Conservation (phyloP, 2,888 invertebrate genomes). For the Synanthedon tipuliformis region DNA sequence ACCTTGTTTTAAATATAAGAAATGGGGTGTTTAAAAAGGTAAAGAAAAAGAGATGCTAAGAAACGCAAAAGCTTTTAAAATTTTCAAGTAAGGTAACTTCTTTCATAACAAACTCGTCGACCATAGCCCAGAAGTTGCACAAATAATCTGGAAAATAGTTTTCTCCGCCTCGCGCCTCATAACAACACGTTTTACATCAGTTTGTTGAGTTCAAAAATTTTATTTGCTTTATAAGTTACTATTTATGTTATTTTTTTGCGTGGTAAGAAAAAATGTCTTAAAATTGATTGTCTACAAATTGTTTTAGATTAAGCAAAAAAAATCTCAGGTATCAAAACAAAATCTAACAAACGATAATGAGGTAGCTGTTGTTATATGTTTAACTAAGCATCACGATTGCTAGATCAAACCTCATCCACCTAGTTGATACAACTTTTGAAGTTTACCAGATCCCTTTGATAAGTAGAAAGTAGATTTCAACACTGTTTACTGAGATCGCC, state of each 20-base stretch:
- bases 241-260: background rate
- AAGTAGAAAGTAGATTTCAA: no score
- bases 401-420: no score
- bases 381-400: no score
- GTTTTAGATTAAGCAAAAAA: no score
- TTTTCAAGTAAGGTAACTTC: constrained; percentile 33
- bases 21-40: background rate
- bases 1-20: background rate
- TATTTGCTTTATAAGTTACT: background rate
- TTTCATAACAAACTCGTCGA: constrained; percentile 30
- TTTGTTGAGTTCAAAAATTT: background rate
- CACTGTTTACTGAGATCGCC: no score
- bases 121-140: constrained; percentile 35
- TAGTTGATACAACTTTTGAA: no score
- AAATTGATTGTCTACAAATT: no score
- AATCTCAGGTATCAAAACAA: no score
- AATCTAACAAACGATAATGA: no score
- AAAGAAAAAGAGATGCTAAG: constrained; percentile 9
- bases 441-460: no score
- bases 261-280: background rate
- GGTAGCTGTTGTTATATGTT: no score
- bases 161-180: constrained; percentile 26
- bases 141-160: constrained; percentile 40
- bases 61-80: constrained; percentile 39
- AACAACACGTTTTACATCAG: constrained; percentile 33